Evolutionary conservation across 2,888 invertebrate species (phyloP), one percentile per base, ranked within the genome.

Genomic region (Sialis lutaria): DNA sequence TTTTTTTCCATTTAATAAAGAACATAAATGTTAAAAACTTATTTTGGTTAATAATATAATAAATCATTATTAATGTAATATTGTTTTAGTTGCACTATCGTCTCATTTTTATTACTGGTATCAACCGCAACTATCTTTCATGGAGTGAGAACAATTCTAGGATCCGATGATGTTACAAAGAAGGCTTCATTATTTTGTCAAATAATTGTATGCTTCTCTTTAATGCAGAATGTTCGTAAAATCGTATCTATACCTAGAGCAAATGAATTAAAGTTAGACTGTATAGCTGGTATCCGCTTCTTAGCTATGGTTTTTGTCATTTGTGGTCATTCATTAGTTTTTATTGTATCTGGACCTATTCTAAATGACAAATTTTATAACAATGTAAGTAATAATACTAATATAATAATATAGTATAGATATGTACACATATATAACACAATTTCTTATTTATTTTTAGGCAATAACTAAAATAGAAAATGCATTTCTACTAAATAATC

Each of bases 301-400:
- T 56, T 81, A 43, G 73, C 79, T 0, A 83, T 83, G 82, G 52
- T 72, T 1, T 69, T 80, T 43, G 80, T 83, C 43, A 63, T 82
- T 6, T 67, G 68, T 34, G 81, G 81, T 0, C 82, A 83, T 57
- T 73, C 77, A 1, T 64, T 80, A 34, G 63, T 79, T 42, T 82
- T 80, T 55, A 69, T 77, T 41, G 70, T 76, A 13, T 74, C 76
- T 55, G 81, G 82, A 45, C 82, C 82, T 1, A 70, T 79, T 1
- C 68, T 75, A 60, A 82, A 83, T 57, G 68, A 70, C 9, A 69
- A 70, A 50, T 81, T 78, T 56, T 74, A 73, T 66, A 69, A 73
- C 54, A 58, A 73, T 60, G 79, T 79, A 62, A 53, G 57, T 52
- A 40, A 6, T 10, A 13, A n/a, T 34, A 13, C 37, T 8, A 6